Percentiles rank a stretch among this genome's conserved stretches.
Evolutionary conservation across 2,888 invertebrate genomes (phyloP).

Genomic region (Ferdinandea cuprea): DNA sequence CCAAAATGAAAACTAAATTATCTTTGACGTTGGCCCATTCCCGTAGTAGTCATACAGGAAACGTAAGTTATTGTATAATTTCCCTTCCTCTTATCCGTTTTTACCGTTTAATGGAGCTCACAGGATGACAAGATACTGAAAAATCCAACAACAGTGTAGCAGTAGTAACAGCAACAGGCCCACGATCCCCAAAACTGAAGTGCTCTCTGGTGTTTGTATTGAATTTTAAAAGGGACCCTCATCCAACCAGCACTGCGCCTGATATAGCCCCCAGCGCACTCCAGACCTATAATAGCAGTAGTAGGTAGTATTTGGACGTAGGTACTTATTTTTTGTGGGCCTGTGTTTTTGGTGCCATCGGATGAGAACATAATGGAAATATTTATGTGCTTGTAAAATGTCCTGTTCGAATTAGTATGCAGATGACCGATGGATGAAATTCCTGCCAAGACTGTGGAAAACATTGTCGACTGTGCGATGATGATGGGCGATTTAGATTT

Average conservation of each 20-base stretch:
- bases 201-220: slow-evolving; percentile 57
- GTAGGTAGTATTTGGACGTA: neutral
- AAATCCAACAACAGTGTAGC: slow-evolving; percentile 13
- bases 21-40: slow-evolving; percentile 44
- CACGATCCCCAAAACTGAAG: slow-evolving; percentile 38
- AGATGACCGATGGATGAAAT: slow-evolving; percentile 62
- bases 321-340: neutral
- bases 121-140: slow-evolving; percentile 58
- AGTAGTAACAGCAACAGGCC: slow-evolving; percentile 43
- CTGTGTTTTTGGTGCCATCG: slow-evolving; percentile 28
- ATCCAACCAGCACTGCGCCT: slow-evolving; percentile 24
- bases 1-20: slow-evolving; percentile 64
- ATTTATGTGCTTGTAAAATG: slow-evolving; percentile 68
- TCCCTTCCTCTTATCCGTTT: slow-evolving; percentile 52
- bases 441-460: slow-evolving; percentile 35
- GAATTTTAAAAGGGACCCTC: slow-evolving; percentile 55
- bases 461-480: slow-evolving; percentile 41
- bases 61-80: slow-evolving; percentile 71
- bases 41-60: slow-evolving; percentile 36
- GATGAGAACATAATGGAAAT: slow-evolving; percentile 51
- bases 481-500: slow-evolving; percentile 50
- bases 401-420: slow-evolving; percentile 69
- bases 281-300: too few species aligned
- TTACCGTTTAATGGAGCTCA: slow-evolving; percentile 61
- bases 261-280: too few species aligned